Evolutionary conservation across 2,888 invertebrate species (phyloP).

Genomic region (Drosophila colorata): DNA sequence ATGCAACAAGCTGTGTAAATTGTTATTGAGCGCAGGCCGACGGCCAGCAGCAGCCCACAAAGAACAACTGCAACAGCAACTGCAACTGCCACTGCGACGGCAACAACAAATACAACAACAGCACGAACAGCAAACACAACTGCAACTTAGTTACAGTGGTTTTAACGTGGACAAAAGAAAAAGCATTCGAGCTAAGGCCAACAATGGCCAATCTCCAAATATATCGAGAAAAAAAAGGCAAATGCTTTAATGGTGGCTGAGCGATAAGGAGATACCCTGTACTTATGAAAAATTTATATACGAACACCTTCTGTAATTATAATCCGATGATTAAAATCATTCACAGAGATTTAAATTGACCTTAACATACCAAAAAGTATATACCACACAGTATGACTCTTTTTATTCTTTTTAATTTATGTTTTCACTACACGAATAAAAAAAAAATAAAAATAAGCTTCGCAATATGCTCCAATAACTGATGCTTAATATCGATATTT

Average conservation of each 20-base stretch:
- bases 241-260: background rate
- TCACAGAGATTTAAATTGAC: no score
- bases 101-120: conserved; percentile 24
- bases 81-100: background rate
- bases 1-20: conserved; percentile 61
- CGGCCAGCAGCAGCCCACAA: conserved; percentile 16
- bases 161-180: conserved; percentile 63
- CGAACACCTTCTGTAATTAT: no score
- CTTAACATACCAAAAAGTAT: no score
- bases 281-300: background rate
- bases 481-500: background rate
- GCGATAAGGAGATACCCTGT: background rate
- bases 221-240: conserved; percentile 46
- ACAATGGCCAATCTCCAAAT: conserved; percentile 69
- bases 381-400: no score
- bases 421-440: no score
- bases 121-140: conserved; percentile 19
- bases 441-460: no score
- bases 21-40: conserved; percentile 57
- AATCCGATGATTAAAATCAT: no score
- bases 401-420: no score
- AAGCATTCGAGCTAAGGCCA: conserved; percentile 47
- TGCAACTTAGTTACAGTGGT: conserved; percentile 76
- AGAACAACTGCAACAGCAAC: conserved; percentile 5
- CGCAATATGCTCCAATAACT: no score